Conservation (phyloP, 1,140 invertebrate genomes). For the Heliconius nattereri region DNA sequence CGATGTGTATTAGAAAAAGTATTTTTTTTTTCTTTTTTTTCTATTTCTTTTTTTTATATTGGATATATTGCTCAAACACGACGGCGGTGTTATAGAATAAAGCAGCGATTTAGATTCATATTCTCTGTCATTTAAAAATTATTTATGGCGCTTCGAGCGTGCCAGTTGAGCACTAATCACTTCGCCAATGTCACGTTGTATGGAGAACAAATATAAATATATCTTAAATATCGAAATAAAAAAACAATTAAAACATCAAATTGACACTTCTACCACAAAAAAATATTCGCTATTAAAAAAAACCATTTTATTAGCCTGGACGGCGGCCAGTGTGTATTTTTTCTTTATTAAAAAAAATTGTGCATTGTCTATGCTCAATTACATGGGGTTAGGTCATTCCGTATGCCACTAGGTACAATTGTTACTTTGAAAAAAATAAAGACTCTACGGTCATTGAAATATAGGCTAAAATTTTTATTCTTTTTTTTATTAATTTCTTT, state of each 20-base stretch:
- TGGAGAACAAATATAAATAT: no score
- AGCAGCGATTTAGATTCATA: no score
- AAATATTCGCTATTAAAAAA: conserved; percentile 24
- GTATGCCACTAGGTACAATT: conserved; percentile 39
- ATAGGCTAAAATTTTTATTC: conserved; percentile 36
- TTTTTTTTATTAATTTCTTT: conserved; percentile 1
- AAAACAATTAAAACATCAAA: neutral
- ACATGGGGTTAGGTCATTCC: conserved; percentile 57
- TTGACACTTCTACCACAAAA: conserved; percentile 22
- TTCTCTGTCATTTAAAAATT: no score
- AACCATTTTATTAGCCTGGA: conserved; percentile 53
- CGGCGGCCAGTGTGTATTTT: conserved; percentile 52
- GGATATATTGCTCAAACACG: no score
- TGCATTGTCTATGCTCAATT: conserved; percentile 61
- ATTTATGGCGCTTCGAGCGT: no score
- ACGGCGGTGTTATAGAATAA: no score
- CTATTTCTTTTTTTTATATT: no score
- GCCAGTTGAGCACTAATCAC: no score
- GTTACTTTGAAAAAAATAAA: conserved; percentile 28
- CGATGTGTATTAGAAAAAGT: no score
- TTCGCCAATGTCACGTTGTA: no score
- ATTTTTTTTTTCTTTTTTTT: no score
- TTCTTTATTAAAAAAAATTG: conserved; percentile 57
- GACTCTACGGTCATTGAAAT: conserved; percentile 38
- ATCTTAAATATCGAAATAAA: no score